Base-by-base conservation (phyloP, 1,140 invertebrate genomes). In the Nasonia giraulti region DNA sequence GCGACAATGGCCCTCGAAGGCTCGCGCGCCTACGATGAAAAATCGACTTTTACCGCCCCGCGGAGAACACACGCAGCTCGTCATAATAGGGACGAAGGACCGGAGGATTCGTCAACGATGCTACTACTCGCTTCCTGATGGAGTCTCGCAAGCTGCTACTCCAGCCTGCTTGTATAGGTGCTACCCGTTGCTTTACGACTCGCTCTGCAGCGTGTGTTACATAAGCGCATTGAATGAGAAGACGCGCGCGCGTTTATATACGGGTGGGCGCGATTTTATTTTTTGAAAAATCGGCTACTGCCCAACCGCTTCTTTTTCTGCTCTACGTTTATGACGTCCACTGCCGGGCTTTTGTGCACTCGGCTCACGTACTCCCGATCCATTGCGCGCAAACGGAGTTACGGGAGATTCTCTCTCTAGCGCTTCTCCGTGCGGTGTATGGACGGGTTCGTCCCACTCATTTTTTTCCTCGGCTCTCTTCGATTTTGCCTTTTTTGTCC, bases 31-130 rank as follows among this genome's bases (percentile, higher is more conserved):
- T 44, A 3, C 11, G 20, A 68, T 79, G 77, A 79, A 79, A 79
- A 66, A 79, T 79, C 55, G 77, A 66, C 27, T 17, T 33, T 27
- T 55, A 31, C 68, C 68, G 68, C 68, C 68, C 68, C 68, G 68
- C 55, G 55, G 74, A 75, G 74, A 75, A 37, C 20, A 75, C 69
- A 71, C 69, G 55, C 31, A 71, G 69, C 69, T 31, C 69, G 69
- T 31, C 69, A 31, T 71, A 71, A 71, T 71, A 31, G 69, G 69
- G 69, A 31, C 1, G 69, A 80, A 31, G 33, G 75, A 82, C 2
- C 23, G 11, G 44, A 62, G 27, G 8, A 44, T 71, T 71, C 69
- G 69, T 71, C 69, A 71, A 71, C 69, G 31, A 20, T 8, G 23
- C 50, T 55, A 55, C 17, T 5, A 5, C 5, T 17, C 55, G 14